A percentile compares a stretch with the other conserved stretches of the same genome.
Conservation (phyloP, 2,888 invertebrate genomes). For the Synanthedon andrenaeformis region DNA sequence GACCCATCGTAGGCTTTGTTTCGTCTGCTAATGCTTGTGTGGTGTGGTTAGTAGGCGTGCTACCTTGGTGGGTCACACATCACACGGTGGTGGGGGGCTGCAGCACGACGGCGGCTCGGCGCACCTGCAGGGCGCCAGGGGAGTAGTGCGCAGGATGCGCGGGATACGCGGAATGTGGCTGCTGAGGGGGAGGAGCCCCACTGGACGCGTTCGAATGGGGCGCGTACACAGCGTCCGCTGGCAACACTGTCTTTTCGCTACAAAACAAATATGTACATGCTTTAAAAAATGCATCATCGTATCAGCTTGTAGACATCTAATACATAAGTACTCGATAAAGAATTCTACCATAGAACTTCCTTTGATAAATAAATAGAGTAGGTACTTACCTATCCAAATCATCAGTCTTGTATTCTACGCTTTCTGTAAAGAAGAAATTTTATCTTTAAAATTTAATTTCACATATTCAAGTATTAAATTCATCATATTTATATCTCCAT, state of each 20-base stretch:
- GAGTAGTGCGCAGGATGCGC: slow-evolving; percentile 79
- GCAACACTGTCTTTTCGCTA: slow-evolving; percentile 73
- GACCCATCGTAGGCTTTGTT: no score
- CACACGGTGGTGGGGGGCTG: slow-evolving; percentile 89
- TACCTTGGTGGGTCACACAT: slow-evolving; percentile 10
- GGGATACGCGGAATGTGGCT: slow-evolving; percentile 82
- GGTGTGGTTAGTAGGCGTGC: neutral
- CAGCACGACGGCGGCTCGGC: slow-evolving; percentile 88
- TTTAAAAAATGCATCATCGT: neutral
- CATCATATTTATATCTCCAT: no score
- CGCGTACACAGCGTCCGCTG: slow-evolving; percentile 82
- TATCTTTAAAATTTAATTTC: no score
- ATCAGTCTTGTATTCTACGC: slow-evolving; percentile 85
- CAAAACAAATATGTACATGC: neutral
- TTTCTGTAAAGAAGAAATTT: slow-evolving; percentile 70
- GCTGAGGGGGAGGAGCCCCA: slow-evolving; percentile 55
- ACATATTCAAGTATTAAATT: no score
- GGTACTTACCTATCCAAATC: slow-evolving; percentile 86
- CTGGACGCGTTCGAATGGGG: slow-evolving; percentile 30
- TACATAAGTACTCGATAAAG: neutral
- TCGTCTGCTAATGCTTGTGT: neutral
- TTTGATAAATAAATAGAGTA: neutral
- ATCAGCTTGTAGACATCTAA: neutral
- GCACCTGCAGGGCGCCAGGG: slow-evolving; percentile 89
- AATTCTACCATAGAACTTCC: neutral